A percentile compares a stretch with the other conserved stretches of the same genome.
These are phyloP conservation scores for Yponomeuta plumbellus DNA, from an alignment of 2,888 invertebrate species.

Conservation along the genomic window DNA sequence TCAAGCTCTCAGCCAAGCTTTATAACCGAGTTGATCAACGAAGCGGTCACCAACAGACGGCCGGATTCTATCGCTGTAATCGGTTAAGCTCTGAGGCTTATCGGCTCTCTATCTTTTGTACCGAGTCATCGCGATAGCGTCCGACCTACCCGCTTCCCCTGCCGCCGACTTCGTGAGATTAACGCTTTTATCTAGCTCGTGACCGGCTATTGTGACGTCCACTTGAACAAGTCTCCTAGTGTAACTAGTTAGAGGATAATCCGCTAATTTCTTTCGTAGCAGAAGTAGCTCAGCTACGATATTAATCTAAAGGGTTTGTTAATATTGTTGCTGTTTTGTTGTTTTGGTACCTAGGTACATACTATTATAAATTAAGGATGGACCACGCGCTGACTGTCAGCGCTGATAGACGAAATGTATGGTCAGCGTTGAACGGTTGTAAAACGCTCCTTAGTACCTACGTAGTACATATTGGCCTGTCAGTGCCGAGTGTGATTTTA, in stretches of 20 bases:
- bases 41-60: not conserved
- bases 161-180: conserved; percentile 52
- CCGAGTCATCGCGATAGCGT: conserved; percentile 28
- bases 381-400: too few species aligned
- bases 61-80: conserved; percentile 48
- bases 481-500: too few species aligned
- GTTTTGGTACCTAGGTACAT: too few species aligned
- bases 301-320: not conserved
- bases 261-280: not conserved
- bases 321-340: not conserved
- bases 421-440: too few species aligned
- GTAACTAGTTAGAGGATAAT: not conserved
- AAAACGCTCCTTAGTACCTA: too few species aligned
- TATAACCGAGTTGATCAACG: not conserved
- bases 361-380: too few species aligned
- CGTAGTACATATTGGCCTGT: too few species aligned
- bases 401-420: too few species aligned
- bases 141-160: conserved; percentile 24
- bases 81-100: conserved; percentile 52
- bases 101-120: conserved; percentile 52
- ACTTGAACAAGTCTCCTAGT: not conserved
- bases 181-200: conserved; percentile 47
- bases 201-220: conserved; percentile 9
- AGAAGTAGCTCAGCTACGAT: not conserved
- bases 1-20: not conserved